Evolutionary conservation across 2,888 invertebrate species (phyloP).

Genomic region (Apotomis turbidana): DNA sequence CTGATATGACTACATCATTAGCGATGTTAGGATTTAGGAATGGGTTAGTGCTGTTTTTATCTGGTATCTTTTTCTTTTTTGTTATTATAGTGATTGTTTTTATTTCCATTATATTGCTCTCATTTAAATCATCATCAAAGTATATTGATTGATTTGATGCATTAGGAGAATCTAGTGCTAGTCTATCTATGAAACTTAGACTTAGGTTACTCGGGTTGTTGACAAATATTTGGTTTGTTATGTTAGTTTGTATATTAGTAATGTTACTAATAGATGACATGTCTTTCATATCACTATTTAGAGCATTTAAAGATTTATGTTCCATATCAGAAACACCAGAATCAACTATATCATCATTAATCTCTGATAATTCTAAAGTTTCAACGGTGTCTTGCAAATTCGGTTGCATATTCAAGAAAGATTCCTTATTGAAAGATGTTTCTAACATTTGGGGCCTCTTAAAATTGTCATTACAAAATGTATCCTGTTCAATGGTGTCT

Average conservation of each 20-base stretch:
- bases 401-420: conserved; percentile 27
- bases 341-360: conserved; percentile 56
- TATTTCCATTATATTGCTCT: conserved; percentile 82
- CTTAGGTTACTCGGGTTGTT: conserved; percentile 70
- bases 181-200: conserved; percentile 77
- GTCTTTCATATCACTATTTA: conserved; percentile 48
- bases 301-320: conserved; percentile 58
- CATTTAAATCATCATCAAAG: conserved; percentile 79
- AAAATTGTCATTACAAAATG: conserved; percentile 33
- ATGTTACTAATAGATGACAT: conserved; percentile 54
- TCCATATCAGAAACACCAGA: conserved; percentile 68
- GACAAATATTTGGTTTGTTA: conserved; percentile 69
- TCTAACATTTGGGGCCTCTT: conserved; percentile 16
- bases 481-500: neutral
- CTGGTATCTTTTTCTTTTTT: conserved; percentile 65
- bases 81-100: conserved; percentile 80
- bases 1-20: conserved; percentile 47
- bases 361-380: conserved; percentile 33
- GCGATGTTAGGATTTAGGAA: conserved; percentile 69
- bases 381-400: conserved; percentile 14
- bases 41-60: conserved; percentile 73
- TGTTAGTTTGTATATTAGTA: conserved; percentile 66
- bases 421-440: conserved; percentile 21
- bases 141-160: conserved; percentile 71
- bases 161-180: conserved; percentile 73